Evolutionary conservation across 1,140 invertebrate genomes (phyloP).

Genomic region (Helicorthomorpha holstii): DNA sequence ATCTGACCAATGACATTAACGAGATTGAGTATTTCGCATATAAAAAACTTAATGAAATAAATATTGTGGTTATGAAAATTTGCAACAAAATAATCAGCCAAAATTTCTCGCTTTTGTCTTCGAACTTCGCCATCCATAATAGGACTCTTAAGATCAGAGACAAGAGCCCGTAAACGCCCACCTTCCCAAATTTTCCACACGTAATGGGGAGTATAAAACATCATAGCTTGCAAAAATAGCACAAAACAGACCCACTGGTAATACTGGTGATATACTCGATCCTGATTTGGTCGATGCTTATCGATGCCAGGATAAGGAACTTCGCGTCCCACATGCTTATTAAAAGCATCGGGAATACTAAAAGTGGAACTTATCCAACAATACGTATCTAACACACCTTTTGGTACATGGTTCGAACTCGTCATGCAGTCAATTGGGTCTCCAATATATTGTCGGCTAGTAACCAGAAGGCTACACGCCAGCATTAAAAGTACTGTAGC

Average conservation of each 20-base stretch:
- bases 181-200: conserved; percentile 81
- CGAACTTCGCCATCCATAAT: conserved; percentile 47
- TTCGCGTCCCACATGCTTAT: not conserved
- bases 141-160: conserved; percentile 65
- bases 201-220: conserved; percentile 85
- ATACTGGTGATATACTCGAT: not conserved
- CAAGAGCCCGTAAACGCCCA: conserved; percentile 64
- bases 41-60: conserved; percentile 68
- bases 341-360: conserved; percentile 15
- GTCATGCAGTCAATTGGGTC: conserved; percentile 17
- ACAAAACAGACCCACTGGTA: no score
- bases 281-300: conserved; percentile 18
- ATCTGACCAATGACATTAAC: conserved; percentile 79
- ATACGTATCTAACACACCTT: conserved; percentile 15
- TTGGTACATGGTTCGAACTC: conserved; percentile 7
- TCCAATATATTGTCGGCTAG: conserved; percentile 22
- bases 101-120: conserved; percentile 29
- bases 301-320: conserved; percentile 17
- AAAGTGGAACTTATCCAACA: conserved; percentile 22
- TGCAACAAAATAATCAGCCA: conserved; percentile 54
- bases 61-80: conserved; percentile 71
- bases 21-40: conserved; percentile 53
- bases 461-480: conserved; percentile 32
- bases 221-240: conserved; percentile 34
- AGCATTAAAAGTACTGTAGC: conserved; percentile 36